These are phyloP conservation scores for Isurus oxyrinchus DNA, from an alignment of 2,113 vertebrate species.

Conservation along the genomic window DNA sequence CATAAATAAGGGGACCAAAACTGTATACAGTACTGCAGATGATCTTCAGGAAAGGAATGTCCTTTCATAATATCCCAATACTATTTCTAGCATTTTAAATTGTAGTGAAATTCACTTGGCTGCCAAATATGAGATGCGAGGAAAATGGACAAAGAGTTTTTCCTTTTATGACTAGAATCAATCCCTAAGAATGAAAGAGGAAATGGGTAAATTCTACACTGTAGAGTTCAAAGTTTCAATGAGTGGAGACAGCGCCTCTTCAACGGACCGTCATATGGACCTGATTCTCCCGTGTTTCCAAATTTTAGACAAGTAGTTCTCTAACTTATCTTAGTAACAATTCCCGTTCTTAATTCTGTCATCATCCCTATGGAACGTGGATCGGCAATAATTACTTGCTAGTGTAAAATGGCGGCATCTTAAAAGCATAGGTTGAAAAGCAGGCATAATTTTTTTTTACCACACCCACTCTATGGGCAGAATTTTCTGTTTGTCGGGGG, in stretches of 20 bases:
- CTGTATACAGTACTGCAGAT: not conserved
- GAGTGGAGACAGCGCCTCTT: not conserved
- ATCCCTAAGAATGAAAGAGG: not conserved
- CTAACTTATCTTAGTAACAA: not conserved
- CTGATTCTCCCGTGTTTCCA: not conserved
- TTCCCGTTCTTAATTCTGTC: not conserved
- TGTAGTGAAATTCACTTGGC: not conserved
- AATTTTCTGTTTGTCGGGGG: no score
- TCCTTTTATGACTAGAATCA: not conserved
- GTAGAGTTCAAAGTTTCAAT: not conserved
- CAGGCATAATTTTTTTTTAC: not conserved
- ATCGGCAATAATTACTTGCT: not conserved
- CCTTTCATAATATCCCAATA: not conserved
- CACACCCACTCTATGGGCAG: no score
- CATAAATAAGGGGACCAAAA: no score
- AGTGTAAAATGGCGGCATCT: not conserved
- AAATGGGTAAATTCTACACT: not conserved
- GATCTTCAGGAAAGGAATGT: not conserved
- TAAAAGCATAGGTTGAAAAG: not conserved
- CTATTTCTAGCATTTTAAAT: not conserved
- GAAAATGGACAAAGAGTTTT: not conserved
- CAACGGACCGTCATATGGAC: not conserved
- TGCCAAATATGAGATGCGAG: not conserved
- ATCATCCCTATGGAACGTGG: not conserved
- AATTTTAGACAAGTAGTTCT: not conserved